Conservation (phyloP, 1,140 invertebrate species). For the Ridgeia piscesae region DNA sequence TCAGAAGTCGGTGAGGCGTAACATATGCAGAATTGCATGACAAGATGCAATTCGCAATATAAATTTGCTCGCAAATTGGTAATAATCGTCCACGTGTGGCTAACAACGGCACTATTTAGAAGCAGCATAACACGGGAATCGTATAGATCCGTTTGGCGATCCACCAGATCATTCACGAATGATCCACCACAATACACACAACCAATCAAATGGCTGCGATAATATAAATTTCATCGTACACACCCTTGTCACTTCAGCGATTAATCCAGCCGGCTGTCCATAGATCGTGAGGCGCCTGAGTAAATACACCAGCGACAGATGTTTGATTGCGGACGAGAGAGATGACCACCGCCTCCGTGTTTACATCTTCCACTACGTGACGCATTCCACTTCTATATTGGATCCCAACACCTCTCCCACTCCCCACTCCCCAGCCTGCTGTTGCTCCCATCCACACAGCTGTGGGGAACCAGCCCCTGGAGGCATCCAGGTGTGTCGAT, state of each 20-base stretch:
- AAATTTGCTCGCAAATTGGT: not conserved
- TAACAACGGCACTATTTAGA: not conserved
- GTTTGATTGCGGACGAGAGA: not conserved
- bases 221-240: too few species aligned
- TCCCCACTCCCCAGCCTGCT: not conserved
- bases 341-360: not conserved
- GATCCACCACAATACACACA: not conserved
- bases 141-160: not conserved
- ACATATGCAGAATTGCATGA: not conserved
- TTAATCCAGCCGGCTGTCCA: not conserved
- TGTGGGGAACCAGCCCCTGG: not conserved
- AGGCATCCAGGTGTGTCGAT: not conserved
- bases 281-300: not conserved
- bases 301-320: not conserved
- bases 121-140: not conserved
- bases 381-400: not conserved
- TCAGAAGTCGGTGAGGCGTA: not conserved
- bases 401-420: not conserved
- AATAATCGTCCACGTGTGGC: not conserved
- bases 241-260: not conserved
- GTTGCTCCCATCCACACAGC: not conserved
- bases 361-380: not conserved
- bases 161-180: not conserved
- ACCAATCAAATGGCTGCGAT: too few species aligned
- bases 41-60: not conserved